Base-by-base conservation (phyloP, 2,113 vertebrate species). In the Erpornis zantholeuca region DNA sequence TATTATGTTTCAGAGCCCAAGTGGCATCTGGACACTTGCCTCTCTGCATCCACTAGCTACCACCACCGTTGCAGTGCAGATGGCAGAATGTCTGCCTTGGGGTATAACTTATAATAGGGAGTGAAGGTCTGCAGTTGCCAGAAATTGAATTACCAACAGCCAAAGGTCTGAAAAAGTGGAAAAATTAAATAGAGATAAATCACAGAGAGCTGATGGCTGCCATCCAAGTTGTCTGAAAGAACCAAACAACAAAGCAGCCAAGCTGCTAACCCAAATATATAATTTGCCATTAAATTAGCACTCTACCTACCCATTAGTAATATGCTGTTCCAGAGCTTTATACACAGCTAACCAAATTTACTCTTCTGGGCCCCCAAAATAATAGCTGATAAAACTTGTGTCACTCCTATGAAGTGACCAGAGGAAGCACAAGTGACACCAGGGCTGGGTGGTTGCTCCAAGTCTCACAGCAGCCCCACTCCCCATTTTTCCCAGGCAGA, bases 151-250 rank as follows among this genome's bases (percentile, higher is more conserved):
- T 95, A 90, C 35, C 80, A 86, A 84, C 92, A 95, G 82, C 86
- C 61, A 80, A 82, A 70, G 75, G 42, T 95, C 82, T 92, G 86
- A 84, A 96, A 90, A 96, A 96, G 82, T 88, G 77, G 64, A 84
- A 88, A 93, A 95, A 96, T 86, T 90, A 94, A 93, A 88, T 40
- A 88, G 93, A 88, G 86, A 93, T 93, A 95, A 93, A 93, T 97
- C 86, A 81, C 88, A 72, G 88, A 86, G 86, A 7, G 1, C n/a
- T 78, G 61, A 64, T 96, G 96, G 94, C 93, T 10, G 23, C 56
- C 29, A 35, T 92, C 96, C 96, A 96, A 93, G 49, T 35, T 88
- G 60, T 71, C 60, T 90, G 85, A 93, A 94, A 95, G 76, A 93
- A 88, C 40, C 17, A 81, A 96, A 69, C n/a, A 93, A 83, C 92